Evolutionary conservation across 2,113 vertebrate species (phyloP).

Genomic region (Atherinomorus stipes): DNA sequence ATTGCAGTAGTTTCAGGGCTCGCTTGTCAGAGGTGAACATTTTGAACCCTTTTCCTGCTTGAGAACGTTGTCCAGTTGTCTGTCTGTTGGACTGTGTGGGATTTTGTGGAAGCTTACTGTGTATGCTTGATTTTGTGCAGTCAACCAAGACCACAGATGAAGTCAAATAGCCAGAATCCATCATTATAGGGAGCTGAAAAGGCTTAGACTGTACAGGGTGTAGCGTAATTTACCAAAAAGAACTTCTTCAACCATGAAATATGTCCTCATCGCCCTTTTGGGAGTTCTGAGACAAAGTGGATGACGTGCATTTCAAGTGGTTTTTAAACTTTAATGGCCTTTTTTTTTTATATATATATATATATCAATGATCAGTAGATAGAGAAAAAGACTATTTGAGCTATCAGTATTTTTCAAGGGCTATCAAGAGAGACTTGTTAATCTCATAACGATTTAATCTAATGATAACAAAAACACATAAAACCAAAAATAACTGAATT

Average conservation of each 20-base stretch:
- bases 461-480: too few relatives aligned
- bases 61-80: conserved; percentile 18
- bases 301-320: neutral
- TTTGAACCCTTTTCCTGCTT: conserved; percentile 16
- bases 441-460: too few relatives aligned
- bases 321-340: fast-evolving
- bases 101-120: conserved; percentile 17
- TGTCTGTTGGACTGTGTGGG: conserved; percentile 16
- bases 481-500: too few relatives aligned
- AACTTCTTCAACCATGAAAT: conserved; percentile 16
- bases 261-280: neutral
- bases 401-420: neutral
- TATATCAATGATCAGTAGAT: neutral
- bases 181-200: conserved; percentile 17
- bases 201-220: neutral
- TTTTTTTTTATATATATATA: too few relatives aligned
- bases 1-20: conserved; percentile 35
- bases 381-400: neutral
- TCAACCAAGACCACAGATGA: conserved; percentile 24
- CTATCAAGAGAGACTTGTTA: too few relatives aligned
- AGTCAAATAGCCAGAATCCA: conserved; percentile 25
- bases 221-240: conserved; percentile 12
- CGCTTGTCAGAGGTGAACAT: conserved; percentile 40
- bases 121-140: conserved; percentile 30
- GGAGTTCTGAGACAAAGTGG: neutral